Conservation (phyloP, 2,888 invertebrate species). For the Drosophila anomalipes region DNA sequence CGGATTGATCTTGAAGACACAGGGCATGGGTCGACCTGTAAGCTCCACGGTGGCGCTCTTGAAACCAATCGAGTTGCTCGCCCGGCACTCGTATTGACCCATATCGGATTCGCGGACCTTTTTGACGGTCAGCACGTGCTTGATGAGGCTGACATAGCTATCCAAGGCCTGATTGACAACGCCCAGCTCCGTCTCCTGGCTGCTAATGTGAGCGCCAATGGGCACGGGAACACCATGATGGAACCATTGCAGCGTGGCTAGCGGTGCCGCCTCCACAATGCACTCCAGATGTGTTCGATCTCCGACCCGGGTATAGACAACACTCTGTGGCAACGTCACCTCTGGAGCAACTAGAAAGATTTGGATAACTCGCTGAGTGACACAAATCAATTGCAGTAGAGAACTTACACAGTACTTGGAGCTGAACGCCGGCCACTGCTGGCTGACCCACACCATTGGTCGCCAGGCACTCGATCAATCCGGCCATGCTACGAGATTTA, state of each 20-base stretch:
- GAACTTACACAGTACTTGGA: conserved; percentile 90
- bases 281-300: conserved; percentile 90
- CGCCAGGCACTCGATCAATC: conserved; percentile 90
- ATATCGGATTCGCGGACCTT: conserved; percentile 89
- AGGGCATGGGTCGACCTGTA: conserved; percentile 87
- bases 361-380: neutral
- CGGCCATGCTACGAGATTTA: conserved; percentile 88
- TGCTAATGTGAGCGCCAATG: conserved; percentile 83
- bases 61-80: conserved; percentile 90
- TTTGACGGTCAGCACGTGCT: conserved; percentile 89
- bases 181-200: conserved; percentile 85
- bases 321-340: conserved; percentile 88
- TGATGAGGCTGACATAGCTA: conserved; percentile 86
- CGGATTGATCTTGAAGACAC: conserved; percentile 84
- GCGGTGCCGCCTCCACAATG: conserved; percentile 89
- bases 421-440: conserved; percentile 88
- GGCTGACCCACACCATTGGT: conserved; percentile 91
- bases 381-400: neutral
- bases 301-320: conserved; percentile 91
- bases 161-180: conserved; percentile 84
- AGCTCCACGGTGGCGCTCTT: conserved; percentile 90
- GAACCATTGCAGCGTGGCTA: conserved; percentile 89
- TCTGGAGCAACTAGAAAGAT: conserved; percentile 89
- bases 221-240: conserved; percentile 87
- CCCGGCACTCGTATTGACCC: conserved; percentile 92